These are phyloP conservation scores for Barypeithes pellucidus DNA, from an alignment of 2,888 invertebrate species.

Conservation along the genomic window DNA sequence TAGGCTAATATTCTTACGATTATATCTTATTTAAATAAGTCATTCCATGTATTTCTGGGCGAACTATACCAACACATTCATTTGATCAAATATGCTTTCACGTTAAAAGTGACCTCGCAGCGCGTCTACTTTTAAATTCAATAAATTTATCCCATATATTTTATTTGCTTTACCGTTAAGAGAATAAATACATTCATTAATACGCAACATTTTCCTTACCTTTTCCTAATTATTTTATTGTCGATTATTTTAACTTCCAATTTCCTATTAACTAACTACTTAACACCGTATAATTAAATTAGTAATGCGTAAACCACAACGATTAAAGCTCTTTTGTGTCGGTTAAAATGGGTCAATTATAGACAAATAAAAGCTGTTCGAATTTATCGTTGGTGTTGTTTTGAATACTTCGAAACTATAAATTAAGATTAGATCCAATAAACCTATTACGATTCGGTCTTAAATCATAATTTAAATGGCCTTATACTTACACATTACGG, in stretches of 20 bases:
- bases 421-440: conserved; percentile 11
- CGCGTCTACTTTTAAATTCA: too few species aligned
- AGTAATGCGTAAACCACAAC: background rate
- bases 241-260: background rate
- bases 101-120: too few species aligned
- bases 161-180: too few species aligned
- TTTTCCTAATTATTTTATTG: too few species aligned
- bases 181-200: too few species aligned
- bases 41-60: too few species aligned
- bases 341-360: conserved; percentile 6
- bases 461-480: conserved; percentile 12
- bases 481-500: background rate
- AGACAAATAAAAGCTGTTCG: background rate
- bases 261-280: background rate
- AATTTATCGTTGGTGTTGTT: conserved; percentile 17
- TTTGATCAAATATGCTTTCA: too few species aligned
- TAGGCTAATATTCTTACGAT: too few species aligned
- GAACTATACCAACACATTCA: too few species aligned
- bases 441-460: background rate
- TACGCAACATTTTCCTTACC: too few species aligned
- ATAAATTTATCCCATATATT: too few species aligned
- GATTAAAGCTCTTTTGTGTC: conserved; percentile 3
- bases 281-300: background rate
- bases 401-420: conserved; percentile 3
- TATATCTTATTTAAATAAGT: too few species aligned